Evolutionary conservation across 2,113 vertebrate species (phyloP).

Genomic region (Collichthys lucidus): DNA sequence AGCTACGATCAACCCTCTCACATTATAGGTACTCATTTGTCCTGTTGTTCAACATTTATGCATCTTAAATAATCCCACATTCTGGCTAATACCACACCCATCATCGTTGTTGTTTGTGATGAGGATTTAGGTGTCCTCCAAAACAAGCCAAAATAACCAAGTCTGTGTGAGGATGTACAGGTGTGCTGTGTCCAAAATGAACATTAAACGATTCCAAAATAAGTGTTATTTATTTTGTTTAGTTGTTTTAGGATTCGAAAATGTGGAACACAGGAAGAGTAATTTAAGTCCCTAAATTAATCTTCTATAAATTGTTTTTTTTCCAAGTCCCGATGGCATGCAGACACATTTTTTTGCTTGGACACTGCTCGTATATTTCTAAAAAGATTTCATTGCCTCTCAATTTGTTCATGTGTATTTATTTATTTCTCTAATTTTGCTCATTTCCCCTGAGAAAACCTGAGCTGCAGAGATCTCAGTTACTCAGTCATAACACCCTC

Average conservation of each 20-base stretch:
- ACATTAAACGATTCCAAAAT: background rate
- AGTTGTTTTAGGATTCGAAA: conserved; percentile 1
- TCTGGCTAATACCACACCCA: background rate
- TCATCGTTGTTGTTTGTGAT: background rate
- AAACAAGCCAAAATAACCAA: conserved; percentile 1
- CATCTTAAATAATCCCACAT: background rate
- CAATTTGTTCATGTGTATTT: conserved; percentile 40
- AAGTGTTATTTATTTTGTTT: conserved; percentile 5
- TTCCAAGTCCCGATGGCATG: conserved; percentile 11
- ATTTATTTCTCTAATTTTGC: conserved; percentile 44
- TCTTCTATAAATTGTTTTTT: conserved; percentile 18
- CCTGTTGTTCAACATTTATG: background rate
- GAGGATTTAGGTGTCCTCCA: background rate
- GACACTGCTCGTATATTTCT: conserved; percentile 15
- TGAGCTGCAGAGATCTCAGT: conserved; percentile 18
- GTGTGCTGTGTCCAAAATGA: background rate
- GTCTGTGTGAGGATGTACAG: background rate
- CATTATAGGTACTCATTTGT: background rate
- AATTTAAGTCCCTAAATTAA: background rate
- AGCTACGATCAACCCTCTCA: background rate
- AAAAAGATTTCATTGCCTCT: conserved; percentile 4
- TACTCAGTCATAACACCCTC: conserved; percentile 46
- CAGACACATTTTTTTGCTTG: background rate
- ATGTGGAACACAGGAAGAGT: background rate
- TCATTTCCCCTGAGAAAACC: conserved; percentile 43